Conservation (phyloP, 37 sponge, comb jelly and placozoan species). For the Ephydatia muelleri region DNA sequence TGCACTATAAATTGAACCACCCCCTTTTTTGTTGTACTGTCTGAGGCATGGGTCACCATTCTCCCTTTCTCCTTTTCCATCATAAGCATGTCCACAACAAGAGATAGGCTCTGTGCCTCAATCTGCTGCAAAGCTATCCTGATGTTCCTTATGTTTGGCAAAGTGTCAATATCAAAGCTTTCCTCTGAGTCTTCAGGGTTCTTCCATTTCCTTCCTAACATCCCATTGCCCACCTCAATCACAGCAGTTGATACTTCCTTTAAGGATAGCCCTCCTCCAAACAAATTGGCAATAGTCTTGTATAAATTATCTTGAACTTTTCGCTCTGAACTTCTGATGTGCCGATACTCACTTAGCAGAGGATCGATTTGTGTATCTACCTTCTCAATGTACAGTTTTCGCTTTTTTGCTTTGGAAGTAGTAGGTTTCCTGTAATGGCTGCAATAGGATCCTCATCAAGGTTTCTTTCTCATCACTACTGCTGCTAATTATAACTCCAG, state of each 20-base stretch:
- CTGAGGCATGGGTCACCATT: conserved; percentile 1
- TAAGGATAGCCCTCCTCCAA: background rate
- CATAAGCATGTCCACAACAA: background rate
- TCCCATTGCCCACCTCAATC: background rate
- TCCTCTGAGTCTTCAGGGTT: background rate
- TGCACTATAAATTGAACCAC: background rate
- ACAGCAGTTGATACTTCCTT: background rate
- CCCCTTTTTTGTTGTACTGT: background rate
- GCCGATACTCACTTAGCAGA: background rate
- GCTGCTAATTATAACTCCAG: background rate
- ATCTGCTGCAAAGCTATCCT: background rate
- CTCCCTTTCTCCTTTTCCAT: background rate
- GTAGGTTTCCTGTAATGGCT: background rate
- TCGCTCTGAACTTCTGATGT: background rate
- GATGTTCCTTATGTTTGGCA: background rate
- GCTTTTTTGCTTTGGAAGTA: background rate
- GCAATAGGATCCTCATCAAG: background rate
- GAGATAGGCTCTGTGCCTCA: conserved; percentile 1
- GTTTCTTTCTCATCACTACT: background rate
- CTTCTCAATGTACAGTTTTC: background rate
- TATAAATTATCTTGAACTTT: background rate
- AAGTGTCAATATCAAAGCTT: background rate
- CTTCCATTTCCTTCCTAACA: background rate
- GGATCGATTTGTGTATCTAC: background rate
- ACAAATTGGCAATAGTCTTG: background rate